These are phyloP conservation scores for Sebastes minor DNA, from an alignment of 2,797 vertebrate species.

Conservation along the genomic window DNA sequence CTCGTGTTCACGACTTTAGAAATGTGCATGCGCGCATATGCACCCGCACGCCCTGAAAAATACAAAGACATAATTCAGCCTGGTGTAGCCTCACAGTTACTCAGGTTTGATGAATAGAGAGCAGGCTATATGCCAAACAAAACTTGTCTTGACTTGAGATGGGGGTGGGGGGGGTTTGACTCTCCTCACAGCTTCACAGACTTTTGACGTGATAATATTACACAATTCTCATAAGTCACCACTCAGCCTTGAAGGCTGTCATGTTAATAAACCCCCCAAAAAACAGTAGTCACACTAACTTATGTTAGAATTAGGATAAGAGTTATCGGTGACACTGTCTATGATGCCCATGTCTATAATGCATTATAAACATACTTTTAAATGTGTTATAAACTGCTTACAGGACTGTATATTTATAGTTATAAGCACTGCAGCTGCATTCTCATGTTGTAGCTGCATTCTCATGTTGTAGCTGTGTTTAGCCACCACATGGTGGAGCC, in stretches of 20 bases:
- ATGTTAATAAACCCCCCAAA: not conserved
- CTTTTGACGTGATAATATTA: not conserved
- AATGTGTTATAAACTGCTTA: not conserved
- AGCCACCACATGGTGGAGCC: conserved; percentile 75
- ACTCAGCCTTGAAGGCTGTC: not conserved
- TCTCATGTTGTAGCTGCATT: not conserved
- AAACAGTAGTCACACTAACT: not conserved
- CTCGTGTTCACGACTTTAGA: not conserved
- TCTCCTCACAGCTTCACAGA: not conserved
- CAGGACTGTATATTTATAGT: not conserved
- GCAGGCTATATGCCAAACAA: not conserved
- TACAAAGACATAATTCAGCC: not conserved
- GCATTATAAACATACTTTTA: too few species aligned
- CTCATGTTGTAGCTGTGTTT: not conserved
- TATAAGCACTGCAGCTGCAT: not conserved
- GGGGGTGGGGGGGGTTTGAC: not conserved
- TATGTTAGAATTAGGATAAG: not conserved
- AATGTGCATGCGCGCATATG: not conserved
- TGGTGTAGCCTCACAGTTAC: not conserved
- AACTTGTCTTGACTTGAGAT: not conserved
- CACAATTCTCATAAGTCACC: not conserved
- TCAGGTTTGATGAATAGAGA: not conserved
- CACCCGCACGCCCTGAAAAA: not conserved
- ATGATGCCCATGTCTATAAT: too few species aligned
- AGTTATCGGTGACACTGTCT: too few species aligned